Evolutionary conservation across 2,797 vertebrate genomes (phyloP).

Genomic region (Knipowitschia caucasica): DNA sequence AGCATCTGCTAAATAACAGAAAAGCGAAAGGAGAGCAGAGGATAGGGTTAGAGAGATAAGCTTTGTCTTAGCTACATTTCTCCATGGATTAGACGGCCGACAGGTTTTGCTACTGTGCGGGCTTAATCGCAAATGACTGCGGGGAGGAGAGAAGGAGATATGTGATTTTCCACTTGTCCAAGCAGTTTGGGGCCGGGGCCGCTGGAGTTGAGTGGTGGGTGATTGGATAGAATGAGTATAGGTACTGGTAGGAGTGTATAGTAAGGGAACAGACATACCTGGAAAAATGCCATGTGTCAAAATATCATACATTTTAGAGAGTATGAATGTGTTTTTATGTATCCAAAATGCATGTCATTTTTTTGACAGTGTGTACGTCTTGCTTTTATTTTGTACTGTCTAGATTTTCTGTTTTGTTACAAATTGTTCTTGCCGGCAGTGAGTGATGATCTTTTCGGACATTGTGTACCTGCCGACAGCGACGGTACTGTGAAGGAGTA

Average conservation of each 20-base stretch:
- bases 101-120: conserved; percentile 68
- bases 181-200: conserved; percentile 58
- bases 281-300: no score
- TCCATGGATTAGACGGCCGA: conserved; percentile 65
- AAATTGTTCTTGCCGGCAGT: no score
- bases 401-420: no score
- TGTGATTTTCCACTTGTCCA: conserved; percentile 71
- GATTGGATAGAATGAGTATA: conserved; percentile 15
- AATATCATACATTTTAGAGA: no score
- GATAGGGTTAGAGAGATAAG: conserved; percentile 68
- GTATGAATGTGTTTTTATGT: no score
- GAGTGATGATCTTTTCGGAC: no score
- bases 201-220: conserved; percentile 23
- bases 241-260: neutral
- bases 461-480: no score
- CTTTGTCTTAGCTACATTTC: conserved; percentile 72
- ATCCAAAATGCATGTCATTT: no score
- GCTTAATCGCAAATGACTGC: conserved; percentile 72
- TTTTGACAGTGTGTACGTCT: no score
- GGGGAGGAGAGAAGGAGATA: conserved; percentile 57
- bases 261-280: conserved; percentile 10
- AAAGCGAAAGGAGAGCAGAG: conserved; percentile 66
- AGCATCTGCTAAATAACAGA: conserved; percentile 69
- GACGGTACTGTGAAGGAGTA: no score
- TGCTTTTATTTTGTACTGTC: no score